Conservation (phyloP, 2,888 invertebrate genomes). For the Cerastis rubricosa region DNA sequence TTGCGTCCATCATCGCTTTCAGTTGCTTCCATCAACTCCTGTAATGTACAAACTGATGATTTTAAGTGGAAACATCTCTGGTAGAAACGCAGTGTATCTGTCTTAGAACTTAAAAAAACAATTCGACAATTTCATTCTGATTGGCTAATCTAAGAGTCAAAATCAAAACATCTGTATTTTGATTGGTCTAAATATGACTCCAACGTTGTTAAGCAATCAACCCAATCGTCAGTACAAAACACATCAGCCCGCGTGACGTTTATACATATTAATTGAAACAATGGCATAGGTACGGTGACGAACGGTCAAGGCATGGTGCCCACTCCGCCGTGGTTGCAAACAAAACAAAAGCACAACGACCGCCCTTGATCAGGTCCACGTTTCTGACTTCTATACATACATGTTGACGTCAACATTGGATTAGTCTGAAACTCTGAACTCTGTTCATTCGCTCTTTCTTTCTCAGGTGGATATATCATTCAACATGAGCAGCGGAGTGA, state of each 20-base stretch:
- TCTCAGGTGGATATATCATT: conserved; percentile 98
- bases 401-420: background rate
- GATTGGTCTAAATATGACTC: background rate
- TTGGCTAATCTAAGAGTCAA: background rate
- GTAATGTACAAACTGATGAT: background rate
- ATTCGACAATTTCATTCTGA: background rate
- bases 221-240: background rate
- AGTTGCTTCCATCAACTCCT: background rate
- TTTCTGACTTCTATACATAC: background rate
- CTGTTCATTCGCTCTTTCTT: background rate
- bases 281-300: background rate
- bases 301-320: background rate
- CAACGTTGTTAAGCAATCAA: background rate
- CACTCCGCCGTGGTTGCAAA: background rate
- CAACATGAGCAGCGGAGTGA: conserved; percentile 99
- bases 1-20: background rate
- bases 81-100: background rate
- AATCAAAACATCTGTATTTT: background rate
- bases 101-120: background rate
- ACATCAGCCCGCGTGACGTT: too few relatives aligned
- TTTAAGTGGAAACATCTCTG: background rate
- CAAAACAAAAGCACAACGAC: background rate
- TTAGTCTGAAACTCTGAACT: background rate
- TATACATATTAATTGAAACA: too few relatives aligned
- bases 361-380: background rate